Evolutionary conservation across 2,888 invertebrate genomes (phyloP), one percentile per base, ranked within the genome.

Genomic region (Netelia inedita): DNA sequence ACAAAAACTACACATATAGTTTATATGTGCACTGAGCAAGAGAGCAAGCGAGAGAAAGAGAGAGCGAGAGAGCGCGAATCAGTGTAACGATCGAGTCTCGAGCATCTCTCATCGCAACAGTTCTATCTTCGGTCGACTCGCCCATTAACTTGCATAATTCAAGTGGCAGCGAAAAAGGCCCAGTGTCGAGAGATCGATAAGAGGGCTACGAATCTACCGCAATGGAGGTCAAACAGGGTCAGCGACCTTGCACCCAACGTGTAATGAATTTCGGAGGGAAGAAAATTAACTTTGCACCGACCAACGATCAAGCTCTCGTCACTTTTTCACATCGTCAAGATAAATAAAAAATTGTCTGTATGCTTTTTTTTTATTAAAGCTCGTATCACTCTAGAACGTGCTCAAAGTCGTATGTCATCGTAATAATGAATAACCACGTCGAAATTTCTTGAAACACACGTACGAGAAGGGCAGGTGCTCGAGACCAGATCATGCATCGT

Each of bases 131-230:
- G 73, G 46, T 69, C 61, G 28, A 61, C 65, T 78, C 41, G 66
- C 68, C 68, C 73, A 63, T 81, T 71, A 78, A 76, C 57, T 85
- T 86, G 82, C 85, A 82, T 85, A 86, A 86, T 86, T 86, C 82
- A 82, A 82, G 86, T 79, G 81, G 78, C 78, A 83, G 82, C 75
- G 72, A 69, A 79, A 79, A 79, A 28, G 28, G 69, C 73, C 72
- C 53, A 75, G 86, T 63, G 71, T 61, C 50, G 69, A 85, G 57
- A 65, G 80, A 85, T 86, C 86, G 86, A 86, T 86, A 86, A 80
- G 74, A 57, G 41, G 57, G 69, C 59, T 78, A 63, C 50, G 74
- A 78, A 73, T 75, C 69, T 41, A 69, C 41, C 28, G 69, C 79
- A 72, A 53, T 23, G 16, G 57, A 78, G 76, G 75, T 82, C 71